Conservation (phyloP, 2,113 vertebrate genomes). For the Ptychochromis oligacanthus region DNA sequence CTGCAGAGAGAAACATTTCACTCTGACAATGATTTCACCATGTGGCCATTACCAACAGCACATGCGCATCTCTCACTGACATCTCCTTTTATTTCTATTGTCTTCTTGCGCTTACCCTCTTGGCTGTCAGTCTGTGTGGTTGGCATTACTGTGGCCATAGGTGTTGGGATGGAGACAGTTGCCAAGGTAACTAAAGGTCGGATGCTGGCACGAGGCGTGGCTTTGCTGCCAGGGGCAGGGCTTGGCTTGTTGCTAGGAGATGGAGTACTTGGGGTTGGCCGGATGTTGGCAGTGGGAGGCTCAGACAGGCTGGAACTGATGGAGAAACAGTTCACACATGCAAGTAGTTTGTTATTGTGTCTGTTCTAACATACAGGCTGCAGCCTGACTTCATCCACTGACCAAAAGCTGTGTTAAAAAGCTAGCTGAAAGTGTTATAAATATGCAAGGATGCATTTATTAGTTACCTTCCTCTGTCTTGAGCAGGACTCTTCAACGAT, state of each 20-base stretch:
- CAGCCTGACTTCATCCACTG: background rate
- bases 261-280: conserved; percentile 95
- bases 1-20: conserved; percentile 49
- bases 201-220: conserved; percentile 95
- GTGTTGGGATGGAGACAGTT: conserved; percentile 89
- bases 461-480: conserved; percentile 94
- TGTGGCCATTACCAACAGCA: background rate
- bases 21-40: background rate
- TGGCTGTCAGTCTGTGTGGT: conserved; percentile 96
- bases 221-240: conserved; percentile 89
- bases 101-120: conserved; percentile 82
- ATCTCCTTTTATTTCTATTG: background rate
- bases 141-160: conserved; percentile 98
- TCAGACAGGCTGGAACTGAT: conserved; percentile 90
- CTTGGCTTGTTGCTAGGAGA: conserved; percentile 77
- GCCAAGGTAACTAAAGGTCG: conserved; percentile 97
- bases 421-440: background rate
- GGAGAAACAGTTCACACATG: background rate
- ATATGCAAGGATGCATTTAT: too few relatives aligned
- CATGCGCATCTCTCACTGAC: background rate
- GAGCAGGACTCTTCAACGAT: conserved; percentile 88
- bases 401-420: background rate
- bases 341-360: background rate
- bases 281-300: conserved; percentile 97
- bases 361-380: background rate